Conservation (phyloP, 2,888 invertebrate species). For the Andrena dorsata region DNA sequence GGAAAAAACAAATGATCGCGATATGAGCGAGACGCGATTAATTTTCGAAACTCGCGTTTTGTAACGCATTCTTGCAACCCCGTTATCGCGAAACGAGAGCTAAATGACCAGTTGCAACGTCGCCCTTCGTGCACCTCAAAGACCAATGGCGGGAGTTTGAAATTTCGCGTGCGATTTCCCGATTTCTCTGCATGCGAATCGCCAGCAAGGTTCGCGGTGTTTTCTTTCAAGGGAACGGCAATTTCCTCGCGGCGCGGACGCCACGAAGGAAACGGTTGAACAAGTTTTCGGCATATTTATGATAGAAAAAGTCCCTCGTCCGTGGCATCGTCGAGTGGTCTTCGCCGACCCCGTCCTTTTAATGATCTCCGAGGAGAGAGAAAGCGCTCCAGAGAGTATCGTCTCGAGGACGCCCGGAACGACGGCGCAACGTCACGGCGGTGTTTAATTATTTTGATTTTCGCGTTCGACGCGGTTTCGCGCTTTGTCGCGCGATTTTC, state of each 20-base stretch:
- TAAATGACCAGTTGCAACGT: neutral
- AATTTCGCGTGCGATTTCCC: slow-evolving; percentile 5
- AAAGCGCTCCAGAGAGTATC: slow-evolving; percentile 32
- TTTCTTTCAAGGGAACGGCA: neutral
- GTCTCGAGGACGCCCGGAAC: slow-evolving; percentile 43
- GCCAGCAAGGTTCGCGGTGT: neutral
- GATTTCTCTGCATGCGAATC: neutral
- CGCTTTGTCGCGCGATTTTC: slow-evolving; percentile 31
- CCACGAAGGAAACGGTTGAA: neutral
- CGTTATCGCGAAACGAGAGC: slow-evolving; percentile 12
- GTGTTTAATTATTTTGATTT: slow-evolving; percentile 61
- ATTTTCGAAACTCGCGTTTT: slow-evolving; percentile 25
- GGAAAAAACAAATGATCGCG: slow-evolving; percentile 3
- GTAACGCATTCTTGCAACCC: neutral
- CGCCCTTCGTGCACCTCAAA: neutral
- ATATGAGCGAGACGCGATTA: slow-evolving; percentile 32
- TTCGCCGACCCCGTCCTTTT: slow-evolving; percentile 47
- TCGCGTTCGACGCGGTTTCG: slow-evolving; percentile 29
- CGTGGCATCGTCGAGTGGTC: slow-evolving; percentile 53
- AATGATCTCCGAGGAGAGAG: slow-evolving; percentile 52
- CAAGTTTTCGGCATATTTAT: slow-evolving; percentile 29
- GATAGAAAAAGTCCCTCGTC: slow-evolving; percentile 47
- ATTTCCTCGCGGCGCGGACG: neutral
- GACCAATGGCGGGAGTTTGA: neutral
- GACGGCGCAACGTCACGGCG: slow-evolving; percentile 50